Evolutionary conservation across 1,140 invertebrate species (phyloP), one percentile per base, ranked within the genome.

Genomic region (Phymorhynchus buccinoides): DNA sequence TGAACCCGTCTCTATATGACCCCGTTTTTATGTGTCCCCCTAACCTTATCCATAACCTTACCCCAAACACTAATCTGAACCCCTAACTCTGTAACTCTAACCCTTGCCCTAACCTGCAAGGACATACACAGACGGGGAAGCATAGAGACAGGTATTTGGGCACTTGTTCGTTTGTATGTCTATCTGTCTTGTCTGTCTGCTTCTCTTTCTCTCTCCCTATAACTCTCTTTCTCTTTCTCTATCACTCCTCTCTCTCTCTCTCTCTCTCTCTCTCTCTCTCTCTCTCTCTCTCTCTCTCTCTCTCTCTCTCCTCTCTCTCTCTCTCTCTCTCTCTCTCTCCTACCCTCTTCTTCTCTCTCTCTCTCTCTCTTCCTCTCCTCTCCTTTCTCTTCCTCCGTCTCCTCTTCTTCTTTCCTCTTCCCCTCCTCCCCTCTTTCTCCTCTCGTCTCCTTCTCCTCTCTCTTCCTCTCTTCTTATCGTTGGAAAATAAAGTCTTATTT

Each of bases 191-290:
- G 12, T 52, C 22, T 52, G 48, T 52, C 44, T 62, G 18, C n/a
- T 27, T 62, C 56, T 62, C 56, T 62, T 27, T 62, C 56, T 62
- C 56, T 62, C 56, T 52, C 22, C 48, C 48, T 2, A 9, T 52
- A 9, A 14, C 48, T 52, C 48, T 52, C 48, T 52, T 18, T 52
- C 48, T 52, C 48, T 52, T 18, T 52, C 48, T 52, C 48, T 52
- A 0, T 52, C 1, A 14, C 37, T 39, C 1, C 1, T 73, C 71
- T 73, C 71, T 73, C 71, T 73, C 71, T 73, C 71, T 73, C 71
- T 73, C 71, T 73, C 71, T 73, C 71, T 73, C 71, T 73, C 71
- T 1, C 71, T 73, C 71, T 73, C 71, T 73, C 71, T 73, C 71
- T 73, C 71, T 73, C 71, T 73, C 71, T 1, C 71, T 73, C 71